These are phyloP conservation scores for Anoncus sp. DNA, from an alignment of 2,888 invertebrate species.

Conservation along the genomic window DNA sequence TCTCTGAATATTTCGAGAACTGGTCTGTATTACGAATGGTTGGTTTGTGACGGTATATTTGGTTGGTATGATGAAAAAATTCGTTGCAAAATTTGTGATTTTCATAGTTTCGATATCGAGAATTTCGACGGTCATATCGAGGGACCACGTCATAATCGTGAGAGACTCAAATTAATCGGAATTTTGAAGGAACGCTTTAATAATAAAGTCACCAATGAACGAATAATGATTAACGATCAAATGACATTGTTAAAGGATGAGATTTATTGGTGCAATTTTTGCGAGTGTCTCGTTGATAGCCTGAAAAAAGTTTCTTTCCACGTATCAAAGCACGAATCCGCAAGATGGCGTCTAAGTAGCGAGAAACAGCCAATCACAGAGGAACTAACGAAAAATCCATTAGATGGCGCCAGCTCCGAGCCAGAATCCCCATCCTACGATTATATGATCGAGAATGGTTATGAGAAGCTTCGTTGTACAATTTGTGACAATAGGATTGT, in stretches of 20 bases:
- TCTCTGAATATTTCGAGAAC: neutral
- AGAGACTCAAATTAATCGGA: neutral
- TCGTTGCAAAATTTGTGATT: slow-evolving; percentile 3
- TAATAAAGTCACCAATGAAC: neutral
- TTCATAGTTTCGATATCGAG: neutral
- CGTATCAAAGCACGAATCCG: too few species aligned
- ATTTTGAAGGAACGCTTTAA: neutral
- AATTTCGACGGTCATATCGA: neutral
- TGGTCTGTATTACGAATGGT: neutral
- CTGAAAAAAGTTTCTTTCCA: too few species aligned
- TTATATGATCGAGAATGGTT: too few species aligned
- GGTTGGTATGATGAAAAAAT: neutral
- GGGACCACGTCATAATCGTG: neutral
- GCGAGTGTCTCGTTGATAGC: too few species aligned
- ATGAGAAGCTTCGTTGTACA: too few species aligned
- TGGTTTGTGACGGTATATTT: neutral
- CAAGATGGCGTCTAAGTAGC: too few species aligned
- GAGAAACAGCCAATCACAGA: too few species aligned
- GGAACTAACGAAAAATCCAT: too few species aligned
- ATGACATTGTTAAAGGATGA: neutral
- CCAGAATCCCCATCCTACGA: too few species aligned
- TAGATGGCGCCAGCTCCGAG: too few species aligned
- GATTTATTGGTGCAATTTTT: too few species aligned
- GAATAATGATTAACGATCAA: neutral
- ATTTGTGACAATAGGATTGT: too few species aligned